phyloP scores from a whole-genome alignment of 2,888 invertebrate genomes.

The Plebejus argus region DNA sequence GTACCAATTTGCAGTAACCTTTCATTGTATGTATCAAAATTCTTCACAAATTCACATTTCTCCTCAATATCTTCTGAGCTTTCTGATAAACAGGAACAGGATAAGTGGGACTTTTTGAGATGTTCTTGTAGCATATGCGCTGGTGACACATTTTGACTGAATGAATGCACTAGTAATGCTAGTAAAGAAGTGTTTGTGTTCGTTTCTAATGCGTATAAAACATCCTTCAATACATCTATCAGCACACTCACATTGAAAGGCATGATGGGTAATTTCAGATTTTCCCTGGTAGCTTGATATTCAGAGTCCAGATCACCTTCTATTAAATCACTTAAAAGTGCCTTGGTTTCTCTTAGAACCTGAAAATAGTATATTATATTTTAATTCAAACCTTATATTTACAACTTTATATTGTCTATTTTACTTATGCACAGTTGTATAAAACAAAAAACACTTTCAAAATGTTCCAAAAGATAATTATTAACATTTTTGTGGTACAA shows the following conservation, averaged over 20 bases:
- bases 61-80: conserved; percentile 57
- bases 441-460: too few relatives aligned
- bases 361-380: too few relatives aligned
- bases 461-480: too few relatives aligned
- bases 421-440: too few relatives aligned
- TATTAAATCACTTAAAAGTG: conserved; percentile 66
- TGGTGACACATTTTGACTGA: conserved; percentile 57
- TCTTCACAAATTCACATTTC: conserved; percentile 77
- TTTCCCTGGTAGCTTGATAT: conserved; percentile 63
- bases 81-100: conserved; percentile 52
- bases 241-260: conserved; percentile 77
- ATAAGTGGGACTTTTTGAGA: conserved; percentile 46
- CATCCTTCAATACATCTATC: conserved; percentile 81
- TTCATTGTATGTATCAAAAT: conserved; percentile 85
- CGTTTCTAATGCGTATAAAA: conserved; percentile 83
- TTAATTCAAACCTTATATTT: too few relatives aligned
- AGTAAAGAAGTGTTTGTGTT: conserved; percentile 84
- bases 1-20: conserved; percentile 85
- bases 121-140: conserved; percentile 59
- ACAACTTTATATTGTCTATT: too few relatives aligned
- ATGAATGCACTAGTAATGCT: conserved; percentile 74
- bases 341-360: conserved; percentile 78
- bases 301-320: conserved; percentile 67
- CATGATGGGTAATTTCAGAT: conserved; percentile 66
- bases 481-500: too few relatives aligned